Base-by-base conservation (phyloP, 2,888 invertebrate species). In the Yponomeuta evonymella region DNA sequence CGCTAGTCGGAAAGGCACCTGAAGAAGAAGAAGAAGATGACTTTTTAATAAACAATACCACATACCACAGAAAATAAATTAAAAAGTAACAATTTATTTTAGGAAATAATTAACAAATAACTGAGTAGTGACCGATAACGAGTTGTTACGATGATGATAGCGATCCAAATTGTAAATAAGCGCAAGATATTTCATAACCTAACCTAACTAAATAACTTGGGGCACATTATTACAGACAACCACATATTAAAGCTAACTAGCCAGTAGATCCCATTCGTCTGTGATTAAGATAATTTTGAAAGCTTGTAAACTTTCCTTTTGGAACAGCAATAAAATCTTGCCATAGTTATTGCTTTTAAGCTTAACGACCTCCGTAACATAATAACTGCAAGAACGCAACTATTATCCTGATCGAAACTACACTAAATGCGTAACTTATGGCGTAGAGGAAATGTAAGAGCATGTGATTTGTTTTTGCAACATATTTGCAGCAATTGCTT, bases 241-340 rank as follows among this genome's bases (percentile, higher is more conserved):
- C 51, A 58, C 51, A 58, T 12, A 58, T 58, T 58, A 43, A 33
- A 66, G 67, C 15, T 48, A 67, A 67, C 33, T 43, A 67, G 36
- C 11, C 48, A 48, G 43, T 23, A 43, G 67, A 48, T 67, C 36
- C 84, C 88, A 87, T 87, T 87, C 84, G 80, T 82, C 81, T 78
- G 76, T 78, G 78, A 83, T 83, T 82, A 79, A 78, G 78, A 75
- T 77, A 78, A 81, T 81, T 84, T 83, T 79, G 80, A 82, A 81
- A 82, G 81, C 77, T 67, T 33, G 33, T 51, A 48, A 10, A 30
- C 51, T 68, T 68, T 51, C 68, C 29, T 51, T 68, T 68, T 30
- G 51, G 36, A 30, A n/a, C 67, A 65, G 67, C 68, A 29, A 68
- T 68, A 68, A 68, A 51, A 68, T 30, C 36, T 29, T 23, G 30